Conservation (phyloP, 2,797 vertebrate species). For the Atherinosoma microstoma region DNA sequence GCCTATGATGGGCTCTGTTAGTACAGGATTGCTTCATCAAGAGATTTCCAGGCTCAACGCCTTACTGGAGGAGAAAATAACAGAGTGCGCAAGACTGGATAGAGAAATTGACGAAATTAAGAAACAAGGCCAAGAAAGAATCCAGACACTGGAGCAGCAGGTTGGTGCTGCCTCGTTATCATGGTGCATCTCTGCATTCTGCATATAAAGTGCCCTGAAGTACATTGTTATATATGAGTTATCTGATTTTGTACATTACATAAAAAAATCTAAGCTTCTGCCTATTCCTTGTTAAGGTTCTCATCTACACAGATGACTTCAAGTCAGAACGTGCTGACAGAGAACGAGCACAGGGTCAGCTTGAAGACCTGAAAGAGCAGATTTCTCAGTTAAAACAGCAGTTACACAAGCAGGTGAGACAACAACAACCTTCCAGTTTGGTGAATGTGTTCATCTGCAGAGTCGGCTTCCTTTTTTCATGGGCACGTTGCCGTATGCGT, state of each 20-base stretch:
- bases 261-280: background rate
- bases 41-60: constrained; percentile 90
- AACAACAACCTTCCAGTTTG: background rate
- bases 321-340: constrained; percentile 91
- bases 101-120: constrained; percentile 76
- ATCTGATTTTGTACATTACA: background rate
- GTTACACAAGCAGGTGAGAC: constrained; percentile 85
- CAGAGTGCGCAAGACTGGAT: constrained; percentile 72
- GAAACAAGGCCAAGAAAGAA: constrained; percentile 80
- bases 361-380: constrained; percentile 89
- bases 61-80: constrained; percentile 89
- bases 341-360: constrained; percentile 90
- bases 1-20: constrained; percentile 46
- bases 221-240: background rate
- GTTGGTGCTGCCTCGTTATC: constrained; percentile 67
- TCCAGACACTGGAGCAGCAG: constrained; percentile 95
- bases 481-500: no score
- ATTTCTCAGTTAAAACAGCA: constrained; percentile 83
- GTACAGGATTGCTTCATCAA: constrained; percentile 81
- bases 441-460: background rate
- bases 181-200: background rate
- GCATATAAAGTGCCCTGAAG: background rate
- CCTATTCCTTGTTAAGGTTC: constrained; percentile 78
- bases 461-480: background rate
- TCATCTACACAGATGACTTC: constrained; percentile 93